Percentiles rank a stretch among this genome's conserved stretches.
Conservation (phyloP, 92 coral and sea anemone species). For the Siderastrea radians region DNA sequence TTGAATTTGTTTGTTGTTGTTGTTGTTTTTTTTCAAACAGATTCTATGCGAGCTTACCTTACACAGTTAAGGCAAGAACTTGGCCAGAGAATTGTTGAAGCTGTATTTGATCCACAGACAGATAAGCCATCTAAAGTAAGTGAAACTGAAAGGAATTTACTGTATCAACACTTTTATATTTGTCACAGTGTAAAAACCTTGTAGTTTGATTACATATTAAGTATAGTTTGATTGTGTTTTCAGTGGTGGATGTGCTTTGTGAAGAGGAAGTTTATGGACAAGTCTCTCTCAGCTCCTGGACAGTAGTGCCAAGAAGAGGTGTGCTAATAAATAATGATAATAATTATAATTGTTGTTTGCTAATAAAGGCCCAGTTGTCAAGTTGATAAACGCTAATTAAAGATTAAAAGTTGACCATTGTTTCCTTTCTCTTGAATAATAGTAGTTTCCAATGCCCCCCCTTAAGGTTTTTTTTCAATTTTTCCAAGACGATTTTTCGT, state of each 20-base stretch:
- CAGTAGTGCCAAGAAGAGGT: conserved; percentile 61
- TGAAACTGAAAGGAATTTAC: neutral
- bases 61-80: conserved; percentile 97
- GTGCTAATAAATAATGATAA: neutral
- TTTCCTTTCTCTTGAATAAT: no score
- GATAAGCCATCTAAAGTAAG: conserved; percentile 97
- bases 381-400: neutral
- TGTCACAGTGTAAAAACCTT: neutral
- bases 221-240: conserved; percentile 3
- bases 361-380: neutral
- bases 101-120: conserved; percentile 97
- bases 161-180: neutral
- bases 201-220: neutral
- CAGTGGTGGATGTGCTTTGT: conserved; percentile 99
- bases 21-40: conserved; percentile 37
- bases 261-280: conserved; percentile 99
- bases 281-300: conserved; percentile 96
- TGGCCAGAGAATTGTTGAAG: conserved; percentile 92
- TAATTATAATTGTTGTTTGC: neutral
- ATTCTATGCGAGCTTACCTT: conserved; percentile 85
- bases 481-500: no score
- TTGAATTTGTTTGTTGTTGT: neutral
- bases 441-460: no score
- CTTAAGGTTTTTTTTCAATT: no score
- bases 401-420: no score